These are phyloP conservation scores for Crocallis elinguaria DNA, from an alignment of 2,888 invertebrate species.

Conservation along the genomic window DNA sequence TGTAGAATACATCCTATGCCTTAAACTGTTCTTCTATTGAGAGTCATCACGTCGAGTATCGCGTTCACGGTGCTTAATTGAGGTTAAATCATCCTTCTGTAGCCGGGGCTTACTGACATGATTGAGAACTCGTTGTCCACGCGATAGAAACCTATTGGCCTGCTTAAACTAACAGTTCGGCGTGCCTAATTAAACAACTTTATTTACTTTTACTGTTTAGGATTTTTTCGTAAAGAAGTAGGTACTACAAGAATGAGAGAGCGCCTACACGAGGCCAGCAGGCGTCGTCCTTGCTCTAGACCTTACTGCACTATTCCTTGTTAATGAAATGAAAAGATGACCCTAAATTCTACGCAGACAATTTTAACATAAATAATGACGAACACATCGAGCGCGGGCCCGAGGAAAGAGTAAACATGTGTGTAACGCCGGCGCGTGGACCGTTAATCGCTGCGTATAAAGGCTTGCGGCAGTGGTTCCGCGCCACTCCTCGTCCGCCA, in stretches of 20 bases:
- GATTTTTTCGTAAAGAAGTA: neutral
- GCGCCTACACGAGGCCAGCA: too few species aligned
- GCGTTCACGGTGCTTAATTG: neutral
- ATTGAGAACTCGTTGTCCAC: conserved; percentile 7
- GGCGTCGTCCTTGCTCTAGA: too few species aligned
- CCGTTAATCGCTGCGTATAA: conserved; percentile 77
- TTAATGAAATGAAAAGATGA: conserved; percentile 41
- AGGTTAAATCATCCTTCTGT: conserved; percentile 13
- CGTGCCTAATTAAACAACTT: neutral
- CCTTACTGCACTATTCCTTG: too few species aligned
- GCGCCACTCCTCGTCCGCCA: conserved; percentile 54
- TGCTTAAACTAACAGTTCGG: neutral
- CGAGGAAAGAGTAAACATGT: conserved; percentile 62
- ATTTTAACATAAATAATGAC: conserved; percentile 73
- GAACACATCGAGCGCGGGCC: conserved; percentile 63
- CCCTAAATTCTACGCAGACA: conserved; percentile 41
- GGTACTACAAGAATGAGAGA: neutral
- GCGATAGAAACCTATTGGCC: conserved; percentile 21
- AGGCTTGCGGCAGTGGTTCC: conserved; percentile 43
- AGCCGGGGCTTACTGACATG: conserved; percentile 1
- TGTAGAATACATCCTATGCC: neutral
- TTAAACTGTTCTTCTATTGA: neutral
- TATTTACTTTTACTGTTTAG: neutral
- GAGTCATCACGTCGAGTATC: neutral
- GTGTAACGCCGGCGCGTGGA: conserved; percentile 49